Conservation (phyloP, 2,797 vertebrate species). For the Anolis apletophallus region DNA sequence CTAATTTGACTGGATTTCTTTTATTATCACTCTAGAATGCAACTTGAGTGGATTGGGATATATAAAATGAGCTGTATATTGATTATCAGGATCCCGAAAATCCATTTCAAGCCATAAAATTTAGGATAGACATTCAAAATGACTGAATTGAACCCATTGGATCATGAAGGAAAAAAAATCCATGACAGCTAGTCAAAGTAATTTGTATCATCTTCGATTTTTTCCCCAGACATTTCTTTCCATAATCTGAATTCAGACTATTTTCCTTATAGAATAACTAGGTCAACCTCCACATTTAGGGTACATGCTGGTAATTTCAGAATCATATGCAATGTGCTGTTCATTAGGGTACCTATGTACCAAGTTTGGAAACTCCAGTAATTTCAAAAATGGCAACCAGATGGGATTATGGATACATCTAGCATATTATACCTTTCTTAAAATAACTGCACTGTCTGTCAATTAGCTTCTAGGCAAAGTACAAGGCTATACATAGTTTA, state of each 20-base stretch:
- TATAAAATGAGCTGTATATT: not conserved
- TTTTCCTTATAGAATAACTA: not conserved
- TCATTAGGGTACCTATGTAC: too few relatives aligned
- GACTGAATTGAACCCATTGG: not conserved
- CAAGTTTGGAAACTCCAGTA: too few relatives aligned
- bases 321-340: too few relatives aligned
- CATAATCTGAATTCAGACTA: not conserved
- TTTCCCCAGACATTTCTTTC: constrained; percentile 1
- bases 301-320: too few relatives aligned
- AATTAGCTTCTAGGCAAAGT: too few relatives aligned
- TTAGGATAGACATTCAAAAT: not conserved
- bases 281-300: not conserved
- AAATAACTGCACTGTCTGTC: too few relatives aligned
- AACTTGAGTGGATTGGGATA: not conserved
- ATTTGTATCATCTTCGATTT: not conserved
- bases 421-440: too few relatives aligned
- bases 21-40: not conserved
- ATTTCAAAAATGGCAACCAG: too few relatives aligned
- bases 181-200: accelerated
- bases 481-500: too few relatives aligned
- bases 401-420: too few relatives aligned
- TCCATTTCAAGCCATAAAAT: not conserved
- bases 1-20: not conserved
- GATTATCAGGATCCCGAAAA: not conserved
- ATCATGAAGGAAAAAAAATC: not conserved